Base-by-base conservation (phyloP, 2,113 vertebrate genomes). In the Erythrolamprus reginae region DNA sequence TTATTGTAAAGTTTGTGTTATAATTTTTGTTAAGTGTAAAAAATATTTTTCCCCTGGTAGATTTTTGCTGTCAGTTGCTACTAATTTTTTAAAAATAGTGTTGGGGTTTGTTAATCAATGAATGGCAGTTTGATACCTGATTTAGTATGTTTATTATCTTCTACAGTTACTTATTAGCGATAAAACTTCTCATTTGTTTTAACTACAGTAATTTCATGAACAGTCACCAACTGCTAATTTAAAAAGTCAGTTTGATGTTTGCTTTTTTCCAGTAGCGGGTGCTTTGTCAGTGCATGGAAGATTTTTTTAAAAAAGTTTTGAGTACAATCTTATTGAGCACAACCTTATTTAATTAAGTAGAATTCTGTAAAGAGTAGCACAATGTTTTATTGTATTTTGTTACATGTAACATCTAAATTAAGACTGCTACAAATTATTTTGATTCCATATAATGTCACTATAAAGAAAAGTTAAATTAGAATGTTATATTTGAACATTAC, bases 231-330 rank as follows among this genome's bases (percentile, higher is more conserved):
- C 1, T 47, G 86, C 52, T 86, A 70, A 58, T 1, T 52, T 19
- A 23, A 45, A 82, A 56, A 65, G 28, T 47, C 88, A 24, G n/a
- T 47, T 7, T 83, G 3, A 48, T 51, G 1, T 15, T 17, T 53
- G 48, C 47, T 38, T 48, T 88, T 84, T 42, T 10, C 82, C 82
- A 84, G n/a, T 85, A 88, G 82, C 70, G 89, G 70, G 28, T 33
- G 6, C 70, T 33, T 65, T 38, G 6, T 65, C 33, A 26, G 51
- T 77, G 33, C 26, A 70, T 19, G 3, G 61, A 90, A 47, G 33
- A 24, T 28, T 45, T n/a, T n/a, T n/a, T 28, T 9, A 10, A 65
- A 85, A 90, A 48, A 51, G 21, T 61, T 61, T 55, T 3, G 28
- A 89, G 70, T 13, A 19, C 58, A 89, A 26, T 12, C 24, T n/a